Base-by-base conservation (phyloP, 2,888 invertebrate genomes). In the Urechis unicinctus region DNA sequence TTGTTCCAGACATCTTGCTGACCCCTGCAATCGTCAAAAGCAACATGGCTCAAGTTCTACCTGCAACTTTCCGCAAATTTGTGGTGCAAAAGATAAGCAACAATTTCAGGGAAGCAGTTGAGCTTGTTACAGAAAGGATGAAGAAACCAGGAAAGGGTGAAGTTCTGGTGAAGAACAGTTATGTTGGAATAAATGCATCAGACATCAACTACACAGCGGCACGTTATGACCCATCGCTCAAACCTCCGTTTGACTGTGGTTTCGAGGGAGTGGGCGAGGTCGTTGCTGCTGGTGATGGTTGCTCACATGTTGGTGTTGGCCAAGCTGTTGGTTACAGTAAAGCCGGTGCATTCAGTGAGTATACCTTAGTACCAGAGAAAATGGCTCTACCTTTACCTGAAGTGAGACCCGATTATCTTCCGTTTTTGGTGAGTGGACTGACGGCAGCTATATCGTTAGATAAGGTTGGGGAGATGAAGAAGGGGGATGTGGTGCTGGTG, bases 101-200 rank as follows among this genome's bases (percentile, higher is more conserved):
- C 9, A 69, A 72, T 36, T 75, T 76, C 56, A 56, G 71, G 48
- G 70, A 75, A 50, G 71, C 73, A 6, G 69, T 68, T 3, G 52
- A 61, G 43, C 61, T 74, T n/a, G 63, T 64, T 2, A 65, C 68
- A 43, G 65, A 60, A n/a, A 66, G 66, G 2, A 61, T 72, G 6
- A 69, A 68, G 25, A 44, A 56, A 30, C 75, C 73, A 2, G 67
- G 66, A 6, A 62, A 68, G 3, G 67, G 67, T 25, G 68, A 75
- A 58, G 61, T 75, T 22, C 62, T 75, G 2, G 61, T 77, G 5
- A 71, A 68, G 60, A 75, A 71, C 62, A 74, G 68, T 72, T 74
- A 50, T 58, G 68, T 72, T n/a, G 74, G 74, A n/a, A 71, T 76
- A 22, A 76, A 77, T 69, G 77, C 76, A 9, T 72, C 75, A 25